These are phyloP conservation scores for Nomada fabriciana DNA, from an alignment of 2,888 invertebrate species.

Conservation along the genomic window DNA sequence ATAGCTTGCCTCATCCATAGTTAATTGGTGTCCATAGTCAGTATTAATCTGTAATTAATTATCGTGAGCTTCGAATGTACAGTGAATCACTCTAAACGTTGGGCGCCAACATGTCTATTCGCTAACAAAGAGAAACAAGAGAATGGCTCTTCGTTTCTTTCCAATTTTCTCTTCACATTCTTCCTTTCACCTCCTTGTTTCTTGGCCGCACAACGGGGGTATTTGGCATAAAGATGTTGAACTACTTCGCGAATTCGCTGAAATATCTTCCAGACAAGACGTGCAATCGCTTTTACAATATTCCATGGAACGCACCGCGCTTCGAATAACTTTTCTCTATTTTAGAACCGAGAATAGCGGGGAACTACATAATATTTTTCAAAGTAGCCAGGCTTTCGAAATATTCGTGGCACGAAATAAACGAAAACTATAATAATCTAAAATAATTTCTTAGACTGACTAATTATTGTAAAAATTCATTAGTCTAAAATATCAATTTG, in stretches of 20 bases:
- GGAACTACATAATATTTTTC: too few species aligned
- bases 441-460: too few species aligned
- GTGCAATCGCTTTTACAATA: not conserved
- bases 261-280: constrained; percentile 29
- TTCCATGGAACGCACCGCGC: not conserved
- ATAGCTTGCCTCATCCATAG: not conserved
- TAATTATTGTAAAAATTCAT: too few species aligned
- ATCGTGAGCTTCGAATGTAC: not conserved
- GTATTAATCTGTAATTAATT: not conserved
- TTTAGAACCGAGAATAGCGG: too few species aligned
- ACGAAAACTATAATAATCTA: too few species aligned
- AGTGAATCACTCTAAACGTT: not conserved
- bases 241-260: not conserved
- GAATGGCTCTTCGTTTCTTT: not conserved
- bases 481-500: too few species aligned
- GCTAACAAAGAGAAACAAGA: not conserved
- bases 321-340: not conserved
- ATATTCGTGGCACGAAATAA: too few species aligned
- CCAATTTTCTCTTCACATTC: not conserved
- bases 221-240: not conserved
- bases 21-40: not conserved
- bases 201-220: not conserved
- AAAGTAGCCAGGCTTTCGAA: too few species aligned
- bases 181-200: not conserved
- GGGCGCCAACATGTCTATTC: not conserved